These are phyloP conservation scores for Drosophila ochracea DNA, from an alignment of 2,888 invertebrate genomes.

Conservation along the genomic window DNA sequence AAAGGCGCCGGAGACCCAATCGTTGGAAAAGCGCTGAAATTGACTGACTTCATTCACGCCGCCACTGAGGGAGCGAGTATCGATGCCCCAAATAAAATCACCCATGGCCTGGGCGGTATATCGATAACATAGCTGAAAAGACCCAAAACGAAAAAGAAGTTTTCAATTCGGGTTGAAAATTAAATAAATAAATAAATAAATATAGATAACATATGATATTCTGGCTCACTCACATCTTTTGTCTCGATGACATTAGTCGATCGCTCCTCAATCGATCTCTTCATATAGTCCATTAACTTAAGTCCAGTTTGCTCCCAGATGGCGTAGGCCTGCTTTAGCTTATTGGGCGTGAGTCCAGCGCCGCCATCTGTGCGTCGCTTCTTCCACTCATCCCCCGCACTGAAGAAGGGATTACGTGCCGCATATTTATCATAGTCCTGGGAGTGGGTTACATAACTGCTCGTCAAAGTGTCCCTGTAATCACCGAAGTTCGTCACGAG, in stretches of 20 bases:
- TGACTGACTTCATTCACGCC: slow-evolving; percentile 32
- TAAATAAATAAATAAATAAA: background rate
- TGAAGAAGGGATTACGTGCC: slow-evolving; percentile 64
- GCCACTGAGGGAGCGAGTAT: slow-evolving; percentile 68
- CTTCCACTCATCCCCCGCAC: slow-evolving; percentile 84
- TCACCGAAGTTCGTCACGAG: slow-evolving; percentile 84
- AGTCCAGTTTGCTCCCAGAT: slow-evolving; percentile 69
- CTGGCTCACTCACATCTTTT: slow-evolving; percentile 68
- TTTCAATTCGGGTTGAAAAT: background rate
- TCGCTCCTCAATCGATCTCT: slow-evolving; percentile 20
- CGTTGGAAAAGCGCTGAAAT: slow-evolving; percentile 49
- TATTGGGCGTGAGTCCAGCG: slow-evolving; percentile 86
- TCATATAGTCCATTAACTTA: slow-evolving; percentile 58
- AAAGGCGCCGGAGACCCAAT: slow-evolving; percentile 51
- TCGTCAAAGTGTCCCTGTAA: slow-evolving; percentile 78
- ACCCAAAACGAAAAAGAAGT: background rate
- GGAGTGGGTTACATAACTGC: slow-evolving; percentile 54
- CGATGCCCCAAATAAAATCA: slow-evolving; percentile 82
- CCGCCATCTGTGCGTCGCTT: slow-evolving; percentile 85
- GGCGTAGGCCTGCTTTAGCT: slow-evolving; percentile 78
- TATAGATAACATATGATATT: background rate
- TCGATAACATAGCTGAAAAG: slow-evolving; percentile 70
- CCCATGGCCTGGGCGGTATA: slow-evolving; percentile 75
- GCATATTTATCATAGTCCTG: slow-evolving; percentile 60
- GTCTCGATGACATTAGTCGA: slow-evolving; percentile 66